Percentiles rank a stretch among this genome's conserved stretches.
Conservation (phyloP, 2,888 invertebrate species). For the Amblyjoppa fuscipennis region DNA sequence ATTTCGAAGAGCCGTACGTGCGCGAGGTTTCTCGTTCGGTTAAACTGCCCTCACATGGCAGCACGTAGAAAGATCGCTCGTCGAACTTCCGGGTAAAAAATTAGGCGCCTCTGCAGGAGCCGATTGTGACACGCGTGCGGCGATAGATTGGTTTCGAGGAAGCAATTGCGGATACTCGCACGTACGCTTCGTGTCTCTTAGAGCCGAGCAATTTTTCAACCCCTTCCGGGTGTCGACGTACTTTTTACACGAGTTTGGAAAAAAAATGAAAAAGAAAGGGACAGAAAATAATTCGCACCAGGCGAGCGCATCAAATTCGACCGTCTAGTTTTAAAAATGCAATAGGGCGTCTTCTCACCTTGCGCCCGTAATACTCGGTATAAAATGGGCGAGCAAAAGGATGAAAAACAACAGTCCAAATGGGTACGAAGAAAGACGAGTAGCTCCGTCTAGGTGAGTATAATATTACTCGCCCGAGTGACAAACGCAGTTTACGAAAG, state of each 20-base stretch:
- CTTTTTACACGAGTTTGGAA: neutral
- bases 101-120: slow-evolving; percentile 56
- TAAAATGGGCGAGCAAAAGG: neutral
- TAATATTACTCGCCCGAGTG: slow-evolving; percentile 41
- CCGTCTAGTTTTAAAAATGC: neutral
- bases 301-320: neutral
- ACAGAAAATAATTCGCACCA: neutral
- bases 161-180: slow-evolving; percentile 44
- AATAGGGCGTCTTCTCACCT: neutral
- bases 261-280: neutral
- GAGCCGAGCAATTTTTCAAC: slow-evolving; percentile 8
- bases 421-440: neutral
- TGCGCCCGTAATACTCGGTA: neutral
- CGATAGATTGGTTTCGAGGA: slow-evolving; percentile 60
- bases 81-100: slow-evolving; percentile 54
- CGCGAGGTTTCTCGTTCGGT: neutral
- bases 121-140: slow-evolving; percentile 45
- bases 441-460: neutral
- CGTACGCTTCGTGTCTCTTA: slow-evolving; percentile 6
- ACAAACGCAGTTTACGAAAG: slow-evolving; percentile 18
- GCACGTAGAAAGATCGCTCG: slow-evolving; percentile 42
- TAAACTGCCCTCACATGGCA: slow-evolving; percentile 17
- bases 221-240: neutral
- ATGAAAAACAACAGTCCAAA: slow-evolving; percentile 4
- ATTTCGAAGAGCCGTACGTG: neutral